Evolutionary conservation across 2,888 invertebrate species (phyloP).

Genomic region (Aspidiotus destructor): DNA sequence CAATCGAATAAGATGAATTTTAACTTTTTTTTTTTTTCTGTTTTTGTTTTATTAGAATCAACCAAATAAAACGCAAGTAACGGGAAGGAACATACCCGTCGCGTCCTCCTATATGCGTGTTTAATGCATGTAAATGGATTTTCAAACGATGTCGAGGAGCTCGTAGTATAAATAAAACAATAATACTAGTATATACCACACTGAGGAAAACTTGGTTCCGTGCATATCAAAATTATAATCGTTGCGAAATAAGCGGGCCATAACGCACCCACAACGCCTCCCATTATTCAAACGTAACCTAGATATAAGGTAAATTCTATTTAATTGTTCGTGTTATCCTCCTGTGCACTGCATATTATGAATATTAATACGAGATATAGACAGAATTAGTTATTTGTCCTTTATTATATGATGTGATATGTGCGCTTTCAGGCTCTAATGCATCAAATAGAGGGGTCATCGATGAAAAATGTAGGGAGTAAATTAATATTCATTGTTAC

Average conservation of each 20-base stretch:
- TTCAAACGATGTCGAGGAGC: constrained; percentile 19
- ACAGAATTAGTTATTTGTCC: no score
- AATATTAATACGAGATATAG: neutral
- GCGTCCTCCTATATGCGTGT: neutral
- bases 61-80: neutral
- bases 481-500: no score
- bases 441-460: no score
- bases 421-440: no score
- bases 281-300: constrained; percentile 17
- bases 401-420: no score
- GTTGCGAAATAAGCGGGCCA: constrained; percentile 27
- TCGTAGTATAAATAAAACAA: constrained; percentile 1
- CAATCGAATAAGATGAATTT: constrained; percentile 5
- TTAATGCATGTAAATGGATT: constrained; percentile 28
- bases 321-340: constrained; percentile 9
- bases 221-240: constrained; percentile 28
- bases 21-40: constrained; percentile 6
- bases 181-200: constrained; percentile 1
- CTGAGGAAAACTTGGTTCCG: constrained; percentile 6
- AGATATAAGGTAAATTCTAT: neutral
- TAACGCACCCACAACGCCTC: constrained; percentile 31
- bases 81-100: neutral
- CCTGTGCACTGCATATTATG: neutral
- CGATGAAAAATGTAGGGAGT: no score
- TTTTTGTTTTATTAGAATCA: no score